Evolutionary conservation across 2,797 vertebrate genomes (phyloP).

Genomic region (Paedocypris micromegethes): DNA sequence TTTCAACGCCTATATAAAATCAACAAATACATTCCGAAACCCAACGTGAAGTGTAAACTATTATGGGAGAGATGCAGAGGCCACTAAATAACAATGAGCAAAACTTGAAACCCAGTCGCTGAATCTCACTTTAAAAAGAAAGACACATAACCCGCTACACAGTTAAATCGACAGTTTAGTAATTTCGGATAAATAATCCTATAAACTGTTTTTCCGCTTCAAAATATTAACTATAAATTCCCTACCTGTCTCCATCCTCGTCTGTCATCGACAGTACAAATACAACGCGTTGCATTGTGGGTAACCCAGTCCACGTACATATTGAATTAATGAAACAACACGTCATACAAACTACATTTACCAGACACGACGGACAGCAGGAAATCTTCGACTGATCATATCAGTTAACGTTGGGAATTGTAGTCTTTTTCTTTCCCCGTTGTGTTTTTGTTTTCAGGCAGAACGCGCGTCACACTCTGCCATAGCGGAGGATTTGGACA

Average conservation of each 20-base stretch:
- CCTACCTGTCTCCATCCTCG: slow-evolving; percentile 78
- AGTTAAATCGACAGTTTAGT: background rate
- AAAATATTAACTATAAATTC: slow-evolving; percentile 27
- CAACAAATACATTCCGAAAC: too few relatives aligned
- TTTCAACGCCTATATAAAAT: too few relatives aligned
- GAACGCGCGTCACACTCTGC: background rate
- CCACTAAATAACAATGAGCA: slow-evolving; percentile 50
- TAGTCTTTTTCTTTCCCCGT: slow-evolving; percentile 39
- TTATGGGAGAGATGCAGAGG: slow-evolving; percentile 24
- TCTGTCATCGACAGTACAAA: slow-evolving; percentile 67
- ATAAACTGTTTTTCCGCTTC: slow-evolving; percentile 4
- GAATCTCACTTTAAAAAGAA: slow-evolving; percentile 1
- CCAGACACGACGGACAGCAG: slow-evolving; percentile 39
- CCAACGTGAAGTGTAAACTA: background rate
- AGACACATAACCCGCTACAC: background rate
- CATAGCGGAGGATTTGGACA: background rate
- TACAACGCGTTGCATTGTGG: slow-evolving; percentile 51
- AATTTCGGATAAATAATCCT: background rate
- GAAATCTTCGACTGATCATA: slow-evolving; percentile 18
- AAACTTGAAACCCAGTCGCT: slow-evolving; percentile 49
- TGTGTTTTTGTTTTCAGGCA: slow-evolving; percentile 12
- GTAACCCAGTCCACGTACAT: slow-evolving; percentile 49
- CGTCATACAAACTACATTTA: slow-evolving; percentile 55
- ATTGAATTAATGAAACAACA: background rate
- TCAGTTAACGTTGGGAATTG: slow-evolving; percentile 36